These are phyloP conservation scores for Drosophila parthenogenetica DNA, from an alignment of 2,888 invertebrate genomes.

Conservation along the genomic window DNA sequence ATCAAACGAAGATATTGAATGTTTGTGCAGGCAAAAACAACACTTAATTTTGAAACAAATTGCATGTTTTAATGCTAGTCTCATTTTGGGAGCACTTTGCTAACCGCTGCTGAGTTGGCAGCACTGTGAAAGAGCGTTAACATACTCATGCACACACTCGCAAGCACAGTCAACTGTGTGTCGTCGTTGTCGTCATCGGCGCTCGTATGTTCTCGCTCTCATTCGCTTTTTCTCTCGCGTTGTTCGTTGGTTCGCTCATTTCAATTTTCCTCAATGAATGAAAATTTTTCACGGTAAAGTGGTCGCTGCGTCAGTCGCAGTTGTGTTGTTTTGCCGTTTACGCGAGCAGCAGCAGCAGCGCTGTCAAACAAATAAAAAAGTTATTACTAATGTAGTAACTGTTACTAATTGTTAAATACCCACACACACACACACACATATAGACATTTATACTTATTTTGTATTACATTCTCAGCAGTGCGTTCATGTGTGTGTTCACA, in stretches of 20 bases:
- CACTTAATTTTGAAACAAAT: constrained; percentile 53
- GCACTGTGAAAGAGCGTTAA: constrained; percentile 54
- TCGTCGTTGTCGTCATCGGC: constrained; percentile 29
- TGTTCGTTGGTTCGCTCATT: constrained; percentile 63
- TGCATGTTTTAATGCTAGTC: constrained; percentile 48
- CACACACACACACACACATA: constrained; percentile 10
- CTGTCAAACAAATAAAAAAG: constrained; percentile 42
- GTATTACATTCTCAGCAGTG: constrained; percentile 24
- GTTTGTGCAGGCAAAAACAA: constrained; percentile 31
- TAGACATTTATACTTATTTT: constrained; percentile 17
- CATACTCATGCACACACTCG: constrained; percentile 9
- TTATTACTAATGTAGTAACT: constrained; percentile 12
- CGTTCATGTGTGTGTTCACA: constrained; percentile 26
- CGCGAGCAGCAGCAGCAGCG: constrained; percentile 50
- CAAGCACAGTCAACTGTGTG: constrained; percentile 34
- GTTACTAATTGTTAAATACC: constrained; percentile 25
- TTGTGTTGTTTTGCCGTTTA: constrained; percentile 61
- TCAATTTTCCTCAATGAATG: constrained; percentile 81
- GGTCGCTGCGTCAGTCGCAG: constrained; percentile 48
- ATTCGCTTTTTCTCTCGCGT: constrained; percentile 29
- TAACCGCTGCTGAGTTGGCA: constrained; percentile 67
- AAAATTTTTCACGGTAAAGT: constrained; percentile 79
- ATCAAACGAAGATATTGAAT: constrained; percentile 19
- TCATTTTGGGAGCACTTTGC: constrained; percentile 42
- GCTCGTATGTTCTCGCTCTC: constrained; percentile 14